Evolutionary conservation across 2,797 vertebrate species (phyloP).

Genomic region (Anniella stebbinsi): DNA sequence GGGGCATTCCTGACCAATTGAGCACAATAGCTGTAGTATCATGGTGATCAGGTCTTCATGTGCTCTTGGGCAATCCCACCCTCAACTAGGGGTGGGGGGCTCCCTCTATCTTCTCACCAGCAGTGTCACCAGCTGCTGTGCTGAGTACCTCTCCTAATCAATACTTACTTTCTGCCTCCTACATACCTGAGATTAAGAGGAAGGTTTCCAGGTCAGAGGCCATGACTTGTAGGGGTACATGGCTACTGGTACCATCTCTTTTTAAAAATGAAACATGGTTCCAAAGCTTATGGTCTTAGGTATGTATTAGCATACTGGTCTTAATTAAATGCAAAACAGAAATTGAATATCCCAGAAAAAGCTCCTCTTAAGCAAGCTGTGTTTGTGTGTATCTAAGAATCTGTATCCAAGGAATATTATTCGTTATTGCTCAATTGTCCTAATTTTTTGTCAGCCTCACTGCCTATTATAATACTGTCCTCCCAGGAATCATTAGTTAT

Average conservation of each 20-base stretch:
- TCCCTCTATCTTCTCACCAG: too few species aligned
- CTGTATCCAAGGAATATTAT: not conserved
- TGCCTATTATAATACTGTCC: constrained; percentile 46
- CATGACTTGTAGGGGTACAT: not conserved
- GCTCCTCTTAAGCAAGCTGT: not conserved
- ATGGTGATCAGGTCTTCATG: too few species aligned
- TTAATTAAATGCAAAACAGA: constrained; percentile 3
- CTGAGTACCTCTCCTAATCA: not conserved
- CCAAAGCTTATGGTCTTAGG: not conserved
- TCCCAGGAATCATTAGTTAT: not conserved
- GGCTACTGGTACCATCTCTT: not conserved
- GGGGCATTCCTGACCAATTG: not conserved
- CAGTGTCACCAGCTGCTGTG: not conserved
- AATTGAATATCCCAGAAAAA: not conserved
- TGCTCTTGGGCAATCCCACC: too few species aligned
- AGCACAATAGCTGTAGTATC: not conserved
- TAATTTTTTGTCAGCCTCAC: constrained; percentile 47
- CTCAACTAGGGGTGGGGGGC: too few species aligned
- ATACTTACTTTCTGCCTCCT: not conserved
- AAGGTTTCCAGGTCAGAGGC: not conserved
- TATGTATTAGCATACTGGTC: not conserved
- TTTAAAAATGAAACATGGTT: not conserved
- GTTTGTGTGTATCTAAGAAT: not conserved
- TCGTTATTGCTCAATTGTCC: constrained; percentile 22
- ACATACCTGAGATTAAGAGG: not conserved